A percentile compares a stretch with the other conserved stretches of the same genome.
Conservation (phyloP, 2,113 vertebrate species). For the Pitta sordida region DNA sequence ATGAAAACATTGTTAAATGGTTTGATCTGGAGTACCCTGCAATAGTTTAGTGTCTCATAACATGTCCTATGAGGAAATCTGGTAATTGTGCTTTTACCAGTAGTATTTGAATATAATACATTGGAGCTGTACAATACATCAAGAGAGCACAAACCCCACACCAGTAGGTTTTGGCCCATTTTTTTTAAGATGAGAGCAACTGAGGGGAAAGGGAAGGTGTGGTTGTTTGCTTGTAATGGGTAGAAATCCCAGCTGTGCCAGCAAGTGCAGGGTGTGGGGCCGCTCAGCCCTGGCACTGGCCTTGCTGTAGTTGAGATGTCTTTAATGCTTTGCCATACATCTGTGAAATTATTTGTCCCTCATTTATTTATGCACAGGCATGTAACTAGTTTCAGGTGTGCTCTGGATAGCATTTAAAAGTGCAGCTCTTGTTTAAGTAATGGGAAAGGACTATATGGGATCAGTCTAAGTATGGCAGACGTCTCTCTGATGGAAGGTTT, state of each 20-base stretch:
- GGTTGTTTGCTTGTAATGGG: too few relatives aligned
- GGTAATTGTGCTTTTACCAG: background rate
- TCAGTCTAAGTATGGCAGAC: background rate
- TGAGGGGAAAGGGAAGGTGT: background rate
- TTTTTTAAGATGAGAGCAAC: background rate
- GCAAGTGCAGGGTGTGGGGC: background rate
- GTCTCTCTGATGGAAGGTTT: background rate
- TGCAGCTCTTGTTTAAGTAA: background rate
- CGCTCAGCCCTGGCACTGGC: background rate
- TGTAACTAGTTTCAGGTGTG: background rate
- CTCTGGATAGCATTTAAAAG: background rate
- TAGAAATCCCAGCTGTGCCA: too few relatives aligned
- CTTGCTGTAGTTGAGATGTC: fast-evolving
- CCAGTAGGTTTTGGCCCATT: background rate
- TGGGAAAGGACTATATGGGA: background rate
- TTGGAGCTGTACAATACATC: background rate
- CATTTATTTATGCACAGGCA: background rate
- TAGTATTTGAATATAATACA: background rate
- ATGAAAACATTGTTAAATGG: background rate
- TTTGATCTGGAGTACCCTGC: background rate
- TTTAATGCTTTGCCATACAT: background rate
- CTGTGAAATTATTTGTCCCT: background rate
- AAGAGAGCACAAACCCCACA: background rate
- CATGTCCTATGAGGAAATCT: background rate
- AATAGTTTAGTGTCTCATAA: background rate